Percentiles rank a stretch among this genome's conserved stretches.
Conservation (phyloP, 1,140 invertebrate species). For the Wiebesia pumilae region DNA sequence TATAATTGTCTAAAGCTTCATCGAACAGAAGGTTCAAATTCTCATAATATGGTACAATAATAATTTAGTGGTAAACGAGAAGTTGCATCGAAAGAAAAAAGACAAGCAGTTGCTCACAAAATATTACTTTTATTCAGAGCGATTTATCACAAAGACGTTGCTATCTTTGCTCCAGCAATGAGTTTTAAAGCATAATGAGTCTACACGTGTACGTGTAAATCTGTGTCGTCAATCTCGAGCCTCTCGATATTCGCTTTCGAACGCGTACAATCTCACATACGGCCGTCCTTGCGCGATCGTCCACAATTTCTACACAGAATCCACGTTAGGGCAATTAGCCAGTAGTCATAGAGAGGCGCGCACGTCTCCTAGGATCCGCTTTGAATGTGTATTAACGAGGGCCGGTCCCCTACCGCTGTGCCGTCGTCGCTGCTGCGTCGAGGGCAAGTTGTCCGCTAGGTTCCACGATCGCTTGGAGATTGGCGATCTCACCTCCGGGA, state of each 20-base stretch:
- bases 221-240: not conserved
- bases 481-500: conserved; percentile 70
- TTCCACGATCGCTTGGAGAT: conserved; percentile 72
- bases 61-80: not conserved
- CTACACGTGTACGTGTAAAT: not conserved
- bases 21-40: not conserved
- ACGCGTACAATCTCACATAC: not conserved
- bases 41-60: not conserved
- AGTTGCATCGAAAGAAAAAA: not conserved
- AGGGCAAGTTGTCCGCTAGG: conserved; percentile 38
- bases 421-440: no score
- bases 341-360: not conserved
- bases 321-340: no score
- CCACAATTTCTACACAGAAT: conserved; percentile 28
- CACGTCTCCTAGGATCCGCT: not conserved
- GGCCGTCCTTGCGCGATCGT: not conserved
- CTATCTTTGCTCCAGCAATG: conserved; percentile 23
- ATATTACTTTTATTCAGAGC: conserved; percentile 54
- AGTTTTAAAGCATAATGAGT: conserved; percentile 28
- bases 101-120: conserved; percentile 45
- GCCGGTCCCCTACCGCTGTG: not conserved
- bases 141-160: conserved; percentile 32
- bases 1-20: no score
- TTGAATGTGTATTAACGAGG: no score
- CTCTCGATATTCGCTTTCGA: not conserved